Evolutionary conservation across 2,797 vertebrate genomes (phyloP).

Genomic region (Sylvia borin): DNA sequence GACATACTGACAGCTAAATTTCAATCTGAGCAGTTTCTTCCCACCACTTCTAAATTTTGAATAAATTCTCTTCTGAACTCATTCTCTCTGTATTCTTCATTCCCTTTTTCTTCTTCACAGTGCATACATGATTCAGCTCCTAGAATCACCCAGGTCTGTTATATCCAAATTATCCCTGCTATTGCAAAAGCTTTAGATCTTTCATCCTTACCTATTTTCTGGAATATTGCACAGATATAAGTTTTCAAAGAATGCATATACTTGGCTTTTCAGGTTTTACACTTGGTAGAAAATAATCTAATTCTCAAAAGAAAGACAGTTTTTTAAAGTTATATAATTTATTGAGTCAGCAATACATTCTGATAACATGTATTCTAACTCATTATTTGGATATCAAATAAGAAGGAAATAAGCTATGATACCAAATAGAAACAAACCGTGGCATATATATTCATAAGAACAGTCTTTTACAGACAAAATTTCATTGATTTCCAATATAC

Average conservation of each 20-base stretch:
- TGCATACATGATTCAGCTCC: not conserved
- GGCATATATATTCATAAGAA: not conserved
- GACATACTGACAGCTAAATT: not conserved
- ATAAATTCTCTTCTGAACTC: not conserved
- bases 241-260: not conserved
- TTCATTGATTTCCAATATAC: not conserved
- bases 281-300: not conserved
- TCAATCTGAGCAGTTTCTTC: not conserved
- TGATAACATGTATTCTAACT: not conserved
- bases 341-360: not conserved
- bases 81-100: not conserved
- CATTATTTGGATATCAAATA: not conserved
- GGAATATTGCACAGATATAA: not conserved
- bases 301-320: not conserved
- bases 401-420: not conserved
- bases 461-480: not conserved
- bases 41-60: not conserved
- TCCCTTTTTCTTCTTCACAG: not conserved
- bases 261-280: not conserved
- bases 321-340: not conserved
- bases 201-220: not conserved
- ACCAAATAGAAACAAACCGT: not conserved
- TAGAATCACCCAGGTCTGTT: not conserved
- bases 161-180: not conserved
- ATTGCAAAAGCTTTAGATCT: not conserved